Conservation (phyloP, 1,140 invertebrate genomes). For the Aphis craccivora region DNA sequence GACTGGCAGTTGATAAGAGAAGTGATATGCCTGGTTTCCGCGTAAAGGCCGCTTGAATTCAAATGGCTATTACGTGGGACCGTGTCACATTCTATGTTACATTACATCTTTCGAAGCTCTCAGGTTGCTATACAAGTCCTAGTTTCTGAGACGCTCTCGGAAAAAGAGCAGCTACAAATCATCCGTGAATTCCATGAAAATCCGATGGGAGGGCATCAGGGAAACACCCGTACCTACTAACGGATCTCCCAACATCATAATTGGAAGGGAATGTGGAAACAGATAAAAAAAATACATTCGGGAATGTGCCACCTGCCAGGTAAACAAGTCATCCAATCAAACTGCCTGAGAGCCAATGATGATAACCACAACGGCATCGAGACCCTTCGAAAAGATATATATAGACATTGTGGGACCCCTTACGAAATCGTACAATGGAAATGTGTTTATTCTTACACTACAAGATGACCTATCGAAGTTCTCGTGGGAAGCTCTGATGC, state of each 20-base stretch:
- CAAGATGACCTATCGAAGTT: constrained; percentile 8
- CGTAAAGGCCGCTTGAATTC: too few species aligned
- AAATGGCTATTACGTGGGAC: too few species aligned
- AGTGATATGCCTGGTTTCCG: too few species aligned
- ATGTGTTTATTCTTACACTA: neutral
- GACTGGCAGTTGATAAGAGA: too few species aligned
- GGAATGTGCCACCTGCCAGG: constrained; percentile 30
- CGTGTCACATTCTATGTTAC: too few species aligned
- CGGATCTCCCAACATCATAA: constrained; percentile 7
- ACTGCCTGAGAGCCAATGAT: too few species aligned
- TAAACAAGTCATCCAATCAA: neutral
- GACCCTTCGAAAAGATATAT: neutral
- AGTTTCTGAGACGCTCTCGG: neutral
- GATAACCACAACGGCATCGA: neutral
- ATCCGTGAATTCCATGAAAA: constrained; percentile 50
- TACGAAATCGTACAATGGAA: neutral
- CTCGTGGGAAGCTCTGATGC: constrained; percentile 61
- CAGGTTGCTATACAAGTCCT: neutral
- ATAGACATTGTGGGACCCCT: neutral
- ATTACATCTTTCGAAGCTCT: neutral
- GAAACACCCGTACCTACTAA: constrained; percentile 19
- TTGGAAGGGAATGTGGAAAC: constrained; percentile 54
- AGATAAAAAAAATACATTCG: neutral
- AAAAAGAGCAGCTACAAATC: neutral
- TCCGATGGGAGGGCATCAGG: constrained; percentile 45